Conservation (phyloP, 2,113 vertebrate species). For the Morone saxatilis region DNA sequence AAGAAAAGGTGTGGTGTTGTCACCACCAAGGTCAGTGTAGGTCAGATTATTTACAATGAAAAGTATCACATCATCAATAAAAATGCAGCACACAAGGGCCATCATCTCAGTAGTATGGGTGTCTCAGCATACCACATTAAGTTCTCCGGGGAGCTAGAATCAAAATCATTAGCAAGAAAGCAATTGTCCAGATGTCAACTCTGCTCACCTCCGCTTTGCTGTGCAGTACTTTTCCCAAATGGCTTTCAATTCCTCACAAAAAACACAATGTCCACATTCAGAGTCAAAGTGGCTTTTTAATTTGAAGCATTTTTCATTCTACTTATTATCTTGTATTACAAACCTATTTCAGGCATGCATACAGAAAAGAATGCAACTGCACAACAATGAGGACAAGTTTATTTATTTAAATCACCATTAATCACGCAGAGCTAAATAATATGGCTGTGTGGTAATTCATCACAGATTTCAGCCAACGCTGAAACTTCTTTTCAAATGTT, state of each 20-base stretch:
- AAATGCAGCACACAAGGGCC: not conserved
- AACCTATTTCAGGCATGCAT: conserved; percentile 19
- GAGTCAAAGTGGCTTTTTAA: conserved; percentile 46
- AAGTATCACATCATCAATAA: conserved; percentile 46
- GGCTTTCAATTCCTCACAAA: conserved; percentile 24
- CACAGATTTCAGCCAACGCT: conserved; percentile 31
- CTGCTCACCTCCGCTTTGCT: conserved; percentile 27
- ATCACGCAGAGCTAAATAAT: conserved; percentile 66
- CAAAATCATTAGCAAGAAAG: conserved; percentile 40
- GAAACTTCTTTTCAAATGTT: conserved; percentile 58
- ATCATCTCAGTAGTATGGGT: not conserved
- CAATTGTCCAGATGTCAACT: conserved; percentile 54
- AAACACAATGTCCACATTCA: conserved; percentile 10
- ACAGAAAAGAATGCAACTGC: conserved; percentile 15
- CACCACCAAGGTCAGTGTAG: conserved; percentile 17
- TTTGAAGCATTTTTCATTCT: conserved; percentile 56
- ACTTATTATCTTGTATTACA: conserved; percentile 63
- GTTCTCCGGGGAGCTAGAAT: conserved; percentile 44
- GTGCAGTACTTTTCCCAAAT: conserved; percentile 16
- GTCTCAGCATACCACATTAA: conserved; percentile 12
- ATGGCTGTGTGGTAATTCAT: conserved; percentile 63
- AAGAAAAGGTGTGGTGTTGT: not conserved
- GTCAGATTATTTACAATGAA: conserved; percentile 19
- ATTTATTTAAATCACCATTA: conserved; percentile 78
- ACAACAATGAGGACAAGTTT: conserved; percentile 52